Evolutionary conservation across 2,113 vertebrate species (phyloP).

Genomic region (Erythrolamprus reginae): DNA sequence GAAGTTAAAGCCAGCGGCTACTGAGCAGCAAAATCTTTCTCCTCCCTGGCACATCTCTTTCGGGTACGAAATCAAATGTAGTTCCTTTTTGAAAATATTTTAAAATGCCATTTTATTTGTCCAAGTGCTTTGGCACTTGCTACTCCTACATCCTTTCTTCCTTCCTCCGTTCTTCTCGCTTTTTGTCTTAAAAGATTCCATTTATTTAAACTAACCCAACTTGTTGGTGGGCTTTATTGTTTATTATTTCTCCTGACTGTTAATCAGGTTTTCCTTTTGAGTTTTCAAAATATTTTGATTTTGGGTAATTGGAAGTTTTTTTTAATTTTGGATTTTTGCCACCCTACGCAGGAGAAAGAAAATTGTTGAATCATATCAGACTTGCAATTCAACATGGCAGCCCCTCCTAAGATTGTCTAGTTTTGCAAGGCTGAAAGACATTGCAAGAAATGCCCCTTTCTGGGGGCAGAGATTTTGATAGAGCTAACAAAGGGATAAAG

Average conservation of each 20-base stretch:
- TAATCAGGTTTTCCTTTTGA: background rate
- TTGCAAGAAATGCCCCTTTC: slow-evolving; percentile 8
- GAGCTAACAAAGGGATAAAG: background rate
- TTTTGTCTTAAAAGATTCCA: slow-evolving; percentile 36
- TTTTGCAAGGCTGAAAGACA: background rate
- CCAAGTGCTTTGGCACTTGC: slow-evolving; percentile 47
- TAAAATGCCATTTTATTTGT: slow-evolving; percentile 41
- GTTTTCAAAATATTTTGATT: background rate
- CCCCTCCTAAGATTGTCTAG: slow-evolving; percentile 44
- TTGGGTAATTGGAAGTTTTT: slow-evolving; percentile 13
- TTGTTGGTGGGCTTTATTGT: slow-evolving; percentile 11
- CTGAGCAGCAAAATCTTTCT: slow-evolving; percentile 58
- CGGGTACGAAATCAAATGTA: slow-evolving; percentile 63
- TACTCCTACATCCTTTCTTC: slow-evolving; percentile 33
- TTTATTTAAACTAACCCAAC: slow-evolving; percentile 20
- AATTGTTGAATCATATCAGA: slow-evolving; percentile 58
- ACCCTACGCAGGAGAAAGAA: background rate
- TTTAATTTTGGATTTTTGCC: slow-evolving; percentile 15
- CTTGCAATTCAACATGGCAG: slow-evolving; percentile 67
- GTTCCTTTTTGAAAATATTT: slow-evolving; percentile 56
- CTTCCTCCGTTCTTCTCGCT: slow-evolving; percentile 13
- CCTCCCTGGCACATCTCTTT: slow-evolving; percentile 60
- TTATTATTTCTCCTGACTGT: background rate
- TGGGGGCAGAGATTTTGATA: background rate
- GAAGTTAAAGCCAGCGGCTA: slow-evolving; percentile 60